A percentile compares a stretch with the other conserved stretches of the same genome.
These are phyloP conservation scores for Drosophila orosa DNA, from an alignment of 1,140 invertebrate genomes.

Conservation along the genomic window DNA sequence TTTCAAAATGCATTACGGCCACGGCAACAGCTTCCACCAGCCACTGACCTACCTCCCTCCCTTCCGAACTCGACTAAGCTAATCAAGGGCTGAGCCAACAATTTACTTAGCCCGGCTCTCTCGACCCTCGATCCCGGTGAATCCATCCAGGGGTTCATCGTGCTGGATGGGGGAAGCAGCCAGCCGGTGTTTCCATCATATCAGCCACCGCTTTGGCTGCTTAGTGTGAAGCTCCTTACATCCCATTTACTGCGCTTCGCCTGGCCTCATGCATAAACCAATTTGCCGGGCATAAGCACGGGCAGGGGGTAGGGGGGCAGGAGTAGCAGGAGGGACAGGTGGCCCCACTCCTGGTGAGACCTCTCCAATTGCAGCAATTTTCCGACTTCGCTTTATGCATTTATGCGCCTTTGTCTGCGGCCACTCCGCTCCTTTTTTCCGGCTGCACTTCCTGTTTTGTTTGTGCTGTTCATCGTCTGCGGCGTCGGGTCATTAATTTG, in stretches of 20 bases:
- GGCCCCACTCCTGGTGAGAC: constrained; percentile 19
- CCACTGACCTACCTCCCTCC: constrained; percentile 20
- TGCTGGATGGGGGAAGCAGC: constrained; percentile 5
- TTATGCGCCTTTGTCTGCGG: constrained; percentile 80
- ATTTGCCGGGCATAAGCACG: constrained; percentile 75
- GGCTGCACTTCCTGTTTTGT: constrained; percentile 22
- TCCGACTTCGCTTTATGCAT: constrained; percentile 71
- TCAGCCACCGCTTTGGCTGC: constrained; percentile 28
- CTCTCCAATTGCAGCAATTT: constrained; percentile 72
- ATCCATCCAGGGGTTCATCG: neutral
- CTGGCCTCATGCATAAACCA: constrained; percentile 78
- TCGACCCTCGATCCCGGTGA: constrained; percentile 15
- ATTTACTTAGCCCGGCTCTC: constrained; percentile 69
- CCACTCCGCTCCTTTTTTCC: constrained; percentile 55
- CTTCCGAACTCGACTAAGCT: constrained; percentile 59
- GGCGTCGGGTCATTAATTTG: constrained; percentile 79
- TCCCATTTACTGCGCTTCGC: constrained; percentile 33
- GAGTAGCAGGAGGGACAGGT: neutral
- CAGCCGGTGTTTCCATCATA: constrained; percentile 61
- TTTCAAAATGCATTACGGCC: constrained; percentile 73
- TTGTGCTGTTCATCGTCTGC: constrained; percentile 50
- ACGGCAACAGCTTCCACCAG: constrained; percentile 30
- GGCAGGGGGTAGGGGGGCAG: neutral
- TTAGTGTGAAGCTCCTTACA: constrained; percentile 66
- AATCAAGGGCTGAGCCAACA: constrained; percentile 80